Conservation (phyloP, 2,113 vertebrate genomes). For the Corythoichthys haematopterus region DNA sequence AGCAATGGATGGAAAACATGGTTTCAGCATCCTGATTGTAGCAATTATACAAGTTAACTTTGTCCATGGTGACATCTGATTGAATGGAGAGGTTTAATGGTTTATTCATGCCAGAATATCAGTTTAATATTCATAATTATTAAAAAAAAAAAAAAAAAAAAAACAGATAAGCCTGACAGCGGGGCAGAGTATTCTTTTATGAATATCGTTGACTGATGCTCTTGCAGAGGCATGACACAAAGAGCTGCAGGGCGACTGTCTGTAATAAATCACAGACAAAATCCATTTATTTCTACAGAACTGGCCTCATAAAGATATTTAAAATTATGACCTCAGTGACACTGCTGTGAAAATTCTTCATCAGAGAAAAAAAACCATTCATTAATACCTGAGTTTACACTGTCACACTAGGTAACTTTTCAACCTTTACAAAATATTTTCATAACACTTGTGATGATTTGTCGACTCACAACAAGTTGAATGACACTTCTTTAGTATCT, state of each 20-base stretch:
- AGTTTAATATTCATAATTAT: slow-evolving; percentile 1
- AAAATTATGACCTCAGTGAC: slow-evolving; percentile 8
- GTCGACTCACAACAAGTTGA: no score
- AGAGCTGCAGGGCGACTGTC: not conserved
- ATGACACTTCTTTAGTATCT: no score
- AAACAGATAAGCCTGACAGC: not conserved
- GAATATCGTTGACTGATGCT: not conserved
- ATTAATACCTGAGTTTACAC: not conserved
- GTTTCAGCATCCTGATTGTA: not conserved
- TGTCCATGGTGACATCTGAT: slow-evolving; percentile 2
- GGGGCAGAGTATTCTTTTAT: not conserved
- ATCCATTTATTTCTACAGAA: slow-evolving; percentile 13
- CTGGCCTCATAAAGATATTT: slow-evolving; percentile 9
- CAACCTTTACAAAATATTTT: no score
- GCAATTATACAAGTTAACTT: not conserved
- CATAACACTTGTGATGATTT: no score
- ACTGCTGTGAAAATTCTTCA: not conserved
- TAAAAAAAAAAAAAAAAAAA: slow-evolving; percentile 2
- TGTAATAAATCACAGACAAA: slow-evolving; percentile 22
- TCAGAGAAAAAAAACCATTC: not conserved
- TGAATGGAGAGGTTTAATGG: slow-evolving; percentile 5
- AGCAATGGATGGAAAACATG: not conserved
- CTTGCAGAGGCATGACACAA: not conserved
- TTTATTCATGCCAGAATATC: slow-evolving; percentile 4
- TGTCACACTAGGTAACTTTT: not conserved